phyloP scores from a whole-genome alignment of 2,888 invertebrate species.

The Parasteatoda lunata region DNA sequence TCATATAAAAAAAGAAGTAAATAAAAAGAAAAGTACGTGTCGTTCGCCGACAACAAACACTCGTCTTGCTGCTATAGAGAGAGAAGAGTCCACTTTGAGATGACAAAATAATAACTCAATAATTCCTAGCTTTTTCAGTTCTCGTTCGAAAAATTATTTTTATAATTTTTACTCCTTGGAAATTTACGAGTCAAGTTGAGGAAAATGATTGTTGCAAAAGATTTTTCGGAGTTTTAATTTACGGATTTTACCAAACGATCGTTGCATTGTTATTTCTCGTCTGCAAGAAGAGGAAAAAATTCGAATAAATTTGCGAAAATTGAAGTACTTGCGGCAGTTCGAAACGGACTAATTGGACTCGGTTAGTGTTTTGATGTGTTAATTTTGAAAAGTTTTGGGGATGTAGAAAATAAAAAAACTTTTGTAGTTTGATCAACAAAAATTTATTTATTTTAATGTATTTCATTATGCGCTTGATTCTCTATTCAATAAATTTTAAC shows the following conservation, averaged over 20 bases:
- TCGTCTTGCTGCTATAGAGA: slow-evolving; percentile 13
- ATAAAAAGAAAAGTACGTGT: slow-evolving; percentile 42
- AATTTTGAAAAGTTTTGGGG: too few relatives aligned
- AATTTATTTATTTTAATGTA: too few relatives aligned
- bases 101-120: slow-evolving; percentile 65
- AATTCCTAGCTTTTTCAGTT: slow-evolving; percentile 45
- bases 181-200: background rate
- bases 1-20: slow-evolving; percentile 20
- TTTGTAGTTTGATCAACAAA: too few relatives aligned
- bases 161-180: slow-evolving; percentile 6
- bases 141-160: background rate
- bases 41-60: slow-evolving; percentile 61
- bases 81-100: slow-evolving; percentile 60
- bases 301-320: background rate
- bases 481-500: too few relatives aligned
- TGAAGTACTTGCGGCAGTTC: background rate
- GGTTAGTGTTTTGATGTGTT: too few relatives aligned
- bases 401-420: too few relatives aligned
- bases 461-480: too few relatives aligned
- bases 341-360: too few relatives aligned
- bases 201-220: background rate
- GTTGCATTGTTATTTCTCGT: background rate
- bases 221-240: background rate
- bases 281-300: background rate
- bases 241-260: background rate